Percentiles rank a stretch among this genome's conserved stretches.
Conservation (phyloP, 2,113 vertebrate species). For the Pelvicachromis taeniatus region DNA sequence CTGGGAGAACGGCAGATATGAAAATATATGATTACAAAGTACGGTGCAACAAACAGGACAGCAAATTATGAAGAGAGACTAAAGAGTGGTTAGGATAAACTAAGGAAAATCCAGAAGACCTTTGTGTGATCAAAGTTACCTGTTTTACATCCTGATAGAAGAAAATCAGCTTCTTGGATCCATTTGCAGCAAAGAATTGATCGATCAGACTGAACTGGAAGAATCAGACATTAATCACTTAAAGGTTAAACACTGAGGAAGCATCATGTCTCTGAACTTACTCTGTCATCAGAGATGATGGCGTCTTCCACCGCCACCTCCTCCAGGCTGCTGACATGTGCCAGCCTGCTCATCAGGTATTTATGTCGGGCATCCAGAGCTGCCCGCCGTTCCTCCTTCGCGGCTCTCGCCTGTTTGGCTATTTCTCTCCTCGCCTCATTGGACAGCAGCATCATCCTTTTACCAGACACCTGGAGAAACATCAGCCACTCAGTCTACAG, state of each 20-base stretch:
- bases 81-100: background rate
- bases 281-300: constrained; percentile 77
- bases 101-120: no score
- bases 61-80: background rate
- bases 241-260: rapidly evolving
- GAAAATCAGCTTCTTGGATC: constrained; percentile 78
- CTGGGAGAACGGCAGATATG: background rate
- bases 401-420: constrained; percentile 61
- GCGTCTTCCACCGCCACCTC: constrained; percentile 75
- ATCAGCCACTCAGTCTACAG: background rate
- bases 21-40: background rate
- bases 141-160: constrained; percentile 74
- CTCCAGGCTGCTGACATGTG: constrained; percentile 52
- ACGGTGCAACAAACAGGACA: background rate
- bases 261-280: background rate
- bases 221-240: background rate
- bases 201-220: constrained; percentile 74
- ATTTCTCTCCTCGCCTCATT: constrained; percentile 75
- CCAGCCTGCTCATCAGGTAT: constrained; percentile 74
- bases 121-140: constrained; percentile 49
- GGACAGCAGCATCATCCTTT: constrained; percentile 61
- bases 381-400: constrained; percentile 73
- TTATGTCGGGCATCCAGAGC: constrained; percentile 73
- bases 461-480: constrained; percentile 57
- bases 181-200: constrained; percentile 75